A percentile compares a stretch with the other conserved stretches of the same genome.
These are phyloP conservation scores for Catostomus latipinnis DNA, from an alignment of 2,797 vertebrate genomes.

Conservation along the genomic window DNA sequence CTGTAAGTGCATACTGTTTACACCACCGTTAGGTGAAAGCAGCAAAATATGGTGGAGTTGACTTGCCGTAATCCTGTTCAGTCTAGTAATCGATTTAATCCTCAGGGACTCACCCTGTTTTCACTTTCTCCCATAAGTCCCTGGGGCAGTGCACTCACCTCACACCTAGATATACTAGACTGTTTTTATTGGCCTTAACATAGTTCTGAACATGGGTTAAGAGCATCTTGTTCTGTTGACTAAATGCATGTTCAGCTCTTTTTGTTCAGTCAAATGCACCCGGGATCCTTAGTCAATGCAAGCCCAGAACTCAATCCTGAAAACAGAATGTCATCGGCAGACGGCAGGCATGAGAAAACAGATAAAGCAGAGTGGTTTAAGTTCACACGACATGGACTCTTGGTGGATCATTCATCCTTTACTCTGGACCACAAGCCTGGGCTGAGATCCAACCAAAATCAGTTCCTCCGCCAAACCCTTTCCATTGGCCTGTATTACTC, in stretches of 20 bases:
- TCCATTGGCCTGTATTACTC: slow-evolving; percentile 37
- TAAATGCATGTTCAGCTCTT: slow-evolving; percentile 8
- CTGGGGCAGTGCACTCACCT: slow-evolving; percentile 41
- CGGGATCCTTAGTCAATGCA: neutral
- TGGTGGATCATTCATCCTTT: slow-evolving; percentile 55
- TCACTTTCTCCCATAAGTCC: slow-evolving; percentile 49
- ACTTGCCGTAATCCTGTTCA: slow-evolving; percentile 55
- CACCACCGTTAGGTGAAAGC: slow-evolving; percentile 48
- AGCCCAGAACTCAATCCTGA: neutral
- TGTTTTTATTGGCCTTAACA: slow-evolving; percentile 12
- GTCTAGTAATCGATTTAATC: slow-evolving; percentile 55
- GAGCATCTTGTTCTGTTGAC: slow-evolving; percentile 7
- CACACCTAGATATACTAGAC: slow-evolving; percentile 18
- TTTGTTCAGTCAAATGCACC: neutral
- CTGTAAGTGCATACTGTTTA: slow-evolving; percentile 31
- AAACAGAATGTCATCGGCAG: slow-evolving; percentile 34
- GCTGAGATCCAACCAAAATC: slow-evolving; percentile 46
- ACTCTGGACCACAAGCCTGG: slow-evolving; percentile 56
- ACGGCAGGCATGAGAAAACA: slow-evolving; percentile 24
- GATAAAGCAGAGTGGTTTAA: slow-evolving; percentile 40
- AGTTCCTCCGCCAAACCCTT: slow-evolving; percentile 41
- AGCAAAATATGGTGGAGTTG: slow-evolving; percentile 45
- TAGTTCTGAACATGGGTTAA: neutral
- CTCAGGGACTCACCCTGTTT: slow-evolving; percentile 50
- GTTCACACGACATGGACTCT: slow-evolving; percentile 57